phyloP scores from a whole-genome alignment of 1,140 invertebrate species.

The Plodia interpunctella region DNA sequence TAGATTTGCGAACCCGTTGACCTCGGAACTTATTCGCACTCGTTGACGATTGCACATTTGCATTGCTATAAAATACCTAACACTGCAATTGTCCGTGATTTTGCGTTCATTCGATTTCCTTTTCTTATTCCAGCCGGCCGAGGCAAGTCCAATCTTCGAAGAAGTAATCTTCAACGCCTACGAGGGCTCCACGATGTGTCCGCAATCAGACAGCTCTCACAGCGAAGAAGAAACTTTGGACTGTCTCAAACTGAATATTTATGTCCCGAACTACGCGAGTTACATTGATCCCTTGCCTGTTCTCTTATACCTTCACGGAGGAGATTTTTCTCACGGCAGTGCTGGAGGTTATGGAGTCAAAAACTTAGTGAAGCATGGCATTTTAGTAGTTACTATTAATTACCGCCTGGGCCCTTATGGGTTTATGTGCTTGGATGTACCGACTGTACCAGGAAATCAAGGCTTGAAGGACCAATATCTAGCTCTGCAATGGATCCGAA shows the following conservation, averaged over 20 bases:
- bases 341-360: conserved; percentile 41
- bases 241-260: conserved; percentile 57
- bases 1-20: not conserved
- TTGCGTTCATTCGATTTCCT: not conserved
- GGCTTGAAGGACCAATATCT: conserved; percentile 82
- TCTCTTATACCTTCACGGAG: conserved; percentile 62
- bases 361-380: conserved; percentile 51
- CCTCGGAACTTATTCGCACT: not conserved
- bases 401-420: conserved; percentile 65
- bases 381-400: conserved; percentile 60
- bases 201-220: conserved; percentile 36
- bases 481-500: conserved; percentile 80
- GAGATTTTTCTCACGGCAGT: conserved; percentile 44
- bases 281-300: conserved; percentile 56
- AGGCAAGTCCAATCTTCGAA: conserved; percentile 35
- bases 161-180: conserved; percentile 51
- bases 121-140: conserved; percentile 31
- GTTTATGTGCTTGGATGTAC: conserved; percentile 59
- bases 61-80: too few relatives aligned
- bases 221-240: conserved; percentile 39
- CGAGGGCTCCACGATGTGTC: conserved; percentile 48
- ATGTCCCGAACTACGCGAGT: conserved; percentile 50
- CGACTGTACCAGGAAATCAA: conserved; percentile 80
- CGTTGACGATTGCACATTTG: not conserved
- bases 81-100: too few relatives aligned